These are phyloP conservation scores for Matsumyia berberina DNA, from an alignment of 2,888 invertebrate genomes.

Conservation along the genomic window DNA sequence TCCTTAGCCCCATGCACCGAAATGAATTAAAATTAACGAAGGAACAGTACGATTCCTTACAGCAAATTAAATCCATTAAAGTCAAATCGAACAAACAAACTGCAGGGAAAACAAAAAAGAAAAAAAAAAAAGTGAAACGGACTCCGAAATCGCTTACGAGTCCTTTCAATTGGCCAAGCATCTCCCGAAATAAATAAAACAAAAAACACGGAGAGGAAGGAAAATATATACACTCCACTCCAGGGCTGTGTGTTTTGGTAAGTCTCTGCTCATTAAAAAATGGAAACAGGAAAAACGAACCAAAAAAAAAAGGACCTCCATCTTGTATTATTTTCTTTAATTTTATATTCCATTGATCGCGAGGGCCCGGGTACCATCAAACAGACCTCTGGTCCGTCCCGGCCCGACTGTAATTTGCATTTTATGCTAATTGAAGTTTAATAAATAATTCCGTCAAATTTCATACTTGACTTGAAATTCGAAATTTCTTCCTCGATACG, in stretches of 20 bases:
- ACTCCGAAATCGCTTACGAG: neutral
- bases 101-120: neutral
- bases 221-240: neutral
- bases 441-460: constrained; percentile 74
- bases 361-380: neutral
- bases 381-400: constrained; percentile 3
- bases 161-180: neutral
- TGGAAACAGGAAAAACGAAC: neutral
- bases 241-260: neutral
- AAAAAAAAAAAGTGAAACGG: neutral
- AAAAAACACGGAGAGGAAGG: neutral
- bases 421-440: constrained; percentile 77
- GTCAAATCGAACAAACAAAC: neutral
- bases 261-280: constrained; percentile 49
- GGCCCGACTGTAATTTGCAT: constrained; percentile 65
- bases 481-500: constrained; percentile 14
- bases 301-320: constrained; percentile 4
- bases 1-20: constrained; percentile 22
- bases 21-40: constrained; percentile 71
- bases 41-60: constrained; percentile 14
- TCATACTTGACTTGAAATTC: constrained; percentile 68
- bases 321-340: constrained; percentile 41
- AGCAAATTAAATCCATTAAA: constrained; percentile 53
- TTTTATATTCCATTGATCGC: constrained; percentile 63
- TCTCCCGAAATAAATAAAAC: constrained; percentile 26